Base-by-base conservation (phyloP, 2,113 vertebrate genomes). In the Aphelocoma coerulescens region DNA sequence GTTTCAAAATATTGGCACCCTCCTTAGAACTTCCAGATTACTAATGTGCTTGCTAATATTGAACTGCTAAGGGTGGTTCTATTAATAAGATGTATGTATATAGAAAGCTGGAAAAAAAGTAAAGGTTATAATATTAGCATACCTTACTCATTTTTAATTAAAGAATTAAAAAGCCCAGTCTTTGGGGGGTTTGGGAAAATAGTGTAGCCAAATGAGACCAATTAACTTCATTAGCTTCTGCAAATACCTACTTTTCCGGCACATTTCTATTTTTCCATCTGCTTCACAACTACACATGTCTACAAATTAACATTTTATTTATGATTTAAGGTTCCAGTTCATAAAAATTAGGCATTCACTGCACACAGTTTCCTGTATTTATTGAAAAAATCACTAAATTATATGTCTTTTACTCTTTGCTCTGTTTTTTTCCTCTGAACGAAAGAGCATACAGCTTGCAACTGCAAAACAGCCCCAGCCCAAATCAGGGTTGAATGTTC, bases 131-230 rank as follows among this genome's bases (percentile, higher is more conserved):
- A 96, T 98, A 98, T 97, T 98, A 98, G 97, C 97, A 98, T 97
- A 98, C 95, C 97, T 97, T 98, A 97, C 97, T 97, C 96, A 98
- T 98, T 98, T 98, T 98, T 98, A 98, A 98, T 98, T 98, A 98
- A 98, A 97, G 96, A 98, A 98, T 97, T 97, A 97, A 98, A 98
- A 97, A 98, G 97, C 95, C 95, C 93, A 96, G 96, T 97, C 97
- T 98, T 98, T 95, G 59, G 96, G 95, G 97, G 95, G 68, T 96
- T 98, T 88, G 96, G 95, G 97, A 96, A 97, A 98, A 98, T 96
- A 97, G 97, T 96, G 95, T 97, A 98, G 95, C 95, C 97, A 97
- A 98, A 98, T 97, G 96, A 97, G 97, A 98, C 97, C 97, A 97
- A 98, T 97, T 98, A 98, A 97, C 97, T 97, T 97, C 97, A 98